Evolutionary conservation across 2,113 vertebrate species (phyloP).

Genomic region (Toxotes chatareus): DNA sequence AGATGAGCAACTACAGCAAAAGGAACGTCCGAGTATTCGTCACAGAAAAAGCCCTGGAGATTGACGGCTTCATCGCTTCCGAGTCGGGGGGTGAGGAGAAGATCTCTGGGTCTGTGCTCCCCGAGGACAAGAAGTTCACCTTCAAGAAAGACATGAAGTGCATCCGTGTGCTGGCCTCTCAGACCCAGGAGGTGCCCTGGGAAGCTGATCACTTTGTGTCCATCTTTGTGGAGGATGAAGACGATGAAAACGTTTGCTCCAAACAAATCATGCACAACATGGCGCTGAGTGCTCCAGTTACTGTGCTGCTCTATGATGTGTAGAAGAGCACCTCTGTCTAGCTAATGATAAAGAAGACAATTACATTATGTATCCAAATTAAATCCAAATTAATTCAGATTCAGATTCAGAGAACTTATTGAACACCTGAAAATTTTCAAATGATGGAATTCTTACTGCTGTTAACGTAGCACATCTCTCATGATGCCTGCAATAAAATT

Average conservation of each 20-base stretch:
- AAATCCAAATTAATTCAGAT: background rate
- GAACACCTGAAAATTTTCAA: background rate
- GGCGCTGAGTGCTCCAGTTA: conserved; percentile 6
- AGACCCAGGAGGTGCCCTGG: conserved; percentile 59
- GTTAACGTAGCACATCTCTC: background rate
- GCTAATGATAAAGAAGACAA: background rate
- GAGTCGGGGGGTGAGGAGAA: rapidly evolving
- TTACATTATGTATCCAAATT: background rate
- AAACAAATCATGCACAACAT: conserved; percentile 68
- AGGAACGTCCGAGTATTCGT: conserved; percentile 69
- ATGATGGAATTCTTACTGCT: background rate
- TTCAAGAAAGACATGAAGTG: conserved; percentile 54
- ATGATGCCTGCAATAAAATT: conserved; percentile 31
- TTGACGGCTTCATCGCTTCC: conserved; percentile 64
- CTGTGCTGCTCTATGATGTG: conserved; percentile 72
- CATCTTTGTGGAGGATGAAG: conserved; percentile 73
- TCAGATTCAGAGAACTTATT: too few species aligned
- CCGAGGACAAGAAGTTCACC: conserved; percentile 53
- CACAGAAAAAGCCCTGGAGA: conserved; percentile 43
- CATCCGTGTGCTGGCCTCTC: conserved; percentile 60
- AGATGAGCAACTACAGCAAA: conserved; percentile 74
- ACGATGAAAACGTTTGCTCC: conserved; percentile 59
- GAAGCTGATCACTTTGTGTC: conserved; percentile 50
- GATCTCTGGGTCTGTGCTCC: background rate
- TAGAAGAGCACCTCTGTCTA: conserved; percentile 15